Conservation (phyloP, 2,113 vertebrate genomes). For the Turdus rufiventris region DNA sequence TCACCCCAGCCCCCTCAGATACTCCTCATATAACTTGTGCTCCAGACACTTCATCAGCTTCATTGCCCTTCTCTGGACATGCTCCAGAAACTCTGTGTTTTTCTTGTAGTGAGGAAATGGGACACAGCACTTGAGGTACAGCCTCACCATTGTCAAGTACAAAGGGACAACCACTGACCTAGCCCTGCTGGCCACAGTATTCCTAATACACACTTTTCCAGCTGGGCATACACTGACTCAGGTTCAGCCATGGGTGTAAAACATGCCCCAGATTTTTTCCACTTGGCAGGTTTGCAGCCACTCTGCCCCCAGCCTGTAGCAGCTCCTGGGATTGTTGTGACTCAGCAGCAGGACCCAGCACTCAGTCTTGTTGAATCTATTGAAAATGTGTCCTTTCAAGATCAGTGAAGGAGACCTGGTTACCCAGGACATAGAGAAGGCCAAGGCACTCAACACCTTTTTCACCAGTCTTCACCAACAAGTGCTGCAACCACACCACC, state of each 20-base stretch:
- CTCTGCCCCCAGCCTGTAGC: too few relatives aligned
- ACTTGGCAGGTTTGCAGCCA: background rate
- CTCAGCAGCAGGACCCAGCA: background rate
- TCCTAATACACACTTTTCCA: background rate
- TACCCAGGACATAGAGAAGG: background rate
- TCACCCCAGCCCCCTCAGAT: background rate
- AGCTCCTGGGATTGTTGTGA: background rate
- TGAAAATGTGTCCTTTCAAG: background rate
- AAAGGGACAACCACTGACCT: background rate
- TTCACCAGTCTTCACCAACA: background rate
- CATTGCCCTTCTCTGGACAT: background rate
- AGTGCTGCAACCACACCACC: background rate
- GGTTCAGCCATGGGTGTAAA: background rate
- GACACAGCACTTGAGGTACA: background rate
- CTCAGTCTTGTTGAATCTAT: background rate
- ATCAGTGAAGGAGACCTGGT: background rate
- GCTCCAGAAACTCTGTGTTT: background rate
- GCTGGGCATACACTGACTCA: too few relatives aligned
- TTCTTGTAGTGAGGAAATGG: background rate
- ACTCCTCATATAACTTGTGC: background rate
- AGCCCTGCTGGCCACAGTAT: background rate
- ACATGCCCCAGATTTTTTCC: background rate
- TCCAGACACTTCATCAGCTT: background rate
- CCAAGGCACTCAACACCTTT: background rate
- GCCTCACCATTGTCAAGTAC: background rate